phyloP scores from a whole-genome alignment of 2,113 vertebrate species.

The Protobothrops mucrosquamatus region DNA sequence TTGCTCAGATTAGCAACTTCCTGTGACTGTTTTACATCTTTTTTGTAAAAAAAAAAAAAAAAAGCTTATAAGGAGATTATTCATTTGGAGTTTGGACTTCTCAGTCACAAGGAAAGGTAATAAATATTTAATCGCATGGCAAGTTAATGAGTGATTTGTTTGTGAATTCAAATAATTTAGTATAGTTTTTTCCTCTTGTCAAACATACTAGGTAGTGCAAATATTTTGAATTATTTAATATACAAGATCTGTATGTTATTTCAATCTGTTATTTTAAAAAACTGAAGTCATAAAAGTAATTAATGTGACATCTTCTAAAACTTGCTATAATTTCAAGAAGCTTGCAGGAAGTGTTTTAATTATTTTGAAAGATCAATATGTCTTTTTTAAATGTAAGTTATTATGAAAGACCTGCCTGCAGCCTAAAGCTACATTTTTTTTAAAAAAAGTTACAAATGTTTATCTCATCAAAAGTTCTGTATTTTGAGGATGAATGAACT shows the following conservation, averaged over 20 bases:
- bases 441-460: background rate
- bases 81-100: conserved; percentile 19
- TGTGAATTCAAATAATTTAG: conserved; percentile 59
- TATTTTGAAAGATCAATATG: conserved; percentile 25
- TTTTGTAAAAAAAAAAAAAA: background rate
- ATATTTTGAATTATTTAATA: conserved; percentile 64
- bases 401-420: background rate
- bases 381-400: conserved; percentile 19
- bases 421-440: background rate
- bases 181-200: conserved; percentile 48
- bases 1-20: background rate
- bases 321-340: conserved; percentile 18
- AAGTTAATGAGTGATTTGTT: conserved; percentile 59
- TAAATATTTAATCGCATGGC: conserved; percentile 60
- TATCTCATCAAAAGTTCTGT: background rate
- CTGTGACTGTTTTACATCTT: background rate
- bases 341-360: background rate
- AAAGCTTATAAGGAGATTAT: background rate
- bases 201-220: conserved; percentile 47
- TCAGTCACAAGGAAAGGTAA: conserved; percentile 41
- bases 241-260: conserved; percentile 32
- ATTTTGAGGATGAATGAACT: fast-evolving
- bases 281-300: conserved; percentile 46
- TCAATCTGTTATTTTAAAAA: conserved; percentile 35
- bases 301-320: conserved; percentile 42